Evolutionary conservation across 2,797 vertebrate species (phyloP).

Genomic region (Ptychadena robeensis): DNA sequence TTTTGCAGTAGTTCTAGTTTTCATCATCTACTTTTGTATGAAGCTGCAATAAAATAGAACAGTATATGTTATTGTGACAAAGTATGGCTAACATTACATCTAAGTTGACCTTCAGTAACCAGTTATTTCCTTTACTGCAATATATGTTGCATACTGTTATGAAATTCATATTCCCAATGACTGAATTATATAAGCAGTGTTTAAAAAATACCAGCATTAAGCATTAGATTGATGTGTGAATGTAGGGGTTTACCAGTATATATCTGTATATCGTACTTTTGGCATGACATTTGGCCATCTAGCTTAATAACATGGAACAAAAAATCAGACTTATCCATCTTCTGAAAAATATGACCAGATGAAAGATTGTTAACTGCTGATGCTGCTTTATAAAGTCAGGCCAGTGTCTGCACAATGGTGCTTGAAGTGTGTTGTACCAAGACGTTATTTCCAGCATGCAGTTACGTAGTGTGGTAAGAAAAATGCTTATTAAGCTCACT

Average conservation of each 20-base stretch:
- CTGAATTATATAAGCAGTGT: constrained; percentile 25
- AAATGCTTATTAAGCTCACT: background rate
- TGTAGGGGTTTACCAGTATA: background rate
- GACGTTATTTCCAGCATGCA: background rate
- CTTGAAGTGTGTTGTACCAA: background rate
- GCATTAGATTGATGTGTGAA: background rate
- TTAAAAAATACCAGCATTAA: background rate
- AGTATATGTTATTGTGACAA: background rate
- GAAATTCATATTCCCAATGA: constrained; percentile 26
- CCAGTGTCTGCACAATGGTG: too few relatives aligned
- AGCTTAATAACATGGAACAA: background rate
- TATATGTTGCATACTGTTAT: background rate
- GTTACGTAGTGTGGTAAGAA: background rate
- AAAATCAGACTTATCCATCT: too few relatives aligned
- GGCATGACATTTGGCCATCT: background rate
- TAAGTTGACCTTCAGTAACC: constrained; percentile 11
- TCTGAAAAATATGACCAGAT: too few relatives aligned
- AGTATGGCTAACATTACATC: background rate
- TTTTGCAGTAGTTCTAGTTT: too few relatives aligned
- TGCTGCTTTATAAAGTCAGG: too few relatives aligned
- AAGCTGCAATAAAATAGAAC: background rate
- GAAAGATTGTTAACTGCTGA: too few relatives aligned
- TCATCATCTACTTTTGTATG: background rate
- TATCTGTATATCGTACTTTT: background rate
- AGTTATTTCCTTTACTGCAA: background rate